Conservation (phyloP, 2,797 vertebrate genomes). For the Allochrocebus solatus region DNA sequence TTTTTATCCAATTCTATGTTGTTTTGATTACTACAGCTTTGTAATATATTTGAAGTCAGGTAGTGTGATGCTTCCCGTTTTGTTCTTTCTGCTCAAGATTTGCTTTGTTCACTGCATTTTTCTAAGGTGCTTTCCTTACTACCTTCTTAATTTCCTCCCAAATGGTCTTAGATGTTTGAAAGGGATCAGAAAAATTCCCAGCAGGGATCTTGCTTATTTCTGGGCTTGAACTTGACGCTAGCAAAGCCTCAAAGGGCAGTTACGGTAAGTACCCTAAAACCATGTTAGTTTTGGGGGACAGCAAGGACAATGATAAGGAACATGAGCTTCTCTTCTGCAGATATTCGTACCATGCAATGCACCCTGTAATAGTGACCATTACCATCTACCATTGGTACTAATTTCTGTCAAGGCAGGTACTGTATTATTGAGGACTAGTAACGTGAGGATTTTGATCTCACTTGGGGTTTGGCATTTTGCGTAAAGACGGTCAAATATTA, state of each 20-base stretch:
- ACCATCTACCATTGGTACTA: too few species aligned
- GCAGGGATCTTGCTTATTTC: not conserved
- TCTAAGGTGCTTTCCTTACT: not conserved
- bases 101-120: not conserved
- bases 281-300: not conserved
- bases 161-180: not conserved
- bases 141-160: not conserved
- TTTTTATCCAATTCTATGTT: not conserved
- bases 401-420: not conserved
- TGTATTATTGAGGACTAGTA: not conserved
- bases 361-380: not conserved
- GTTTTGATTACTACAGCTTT: not conserved
- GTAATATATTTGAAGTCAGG: not conserved
- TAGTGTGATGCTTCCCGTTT: not conserved
- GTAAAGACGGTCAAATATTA: not conserved
- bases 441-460: not conserved
- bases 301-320: rapidly evolving
- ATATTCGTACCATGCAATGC: not conserved
- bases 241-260: not conserved
- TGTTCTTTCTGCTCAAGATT: not conserved
- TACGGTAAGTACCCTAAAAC: not conserved
- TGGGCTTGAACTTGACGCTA: not conserved
- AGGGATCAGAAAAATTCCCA: not conserved
- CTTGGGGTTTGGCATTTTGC: not conserved
- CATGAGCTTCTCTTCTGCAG: not conserved